Percentiles rank a stretch among this genome's conserved stretches.
Evolutionary conservation across 2,113 vertebrate genomes (phyloP).

Genomic region (Patagioenas fasciata): DNA sequence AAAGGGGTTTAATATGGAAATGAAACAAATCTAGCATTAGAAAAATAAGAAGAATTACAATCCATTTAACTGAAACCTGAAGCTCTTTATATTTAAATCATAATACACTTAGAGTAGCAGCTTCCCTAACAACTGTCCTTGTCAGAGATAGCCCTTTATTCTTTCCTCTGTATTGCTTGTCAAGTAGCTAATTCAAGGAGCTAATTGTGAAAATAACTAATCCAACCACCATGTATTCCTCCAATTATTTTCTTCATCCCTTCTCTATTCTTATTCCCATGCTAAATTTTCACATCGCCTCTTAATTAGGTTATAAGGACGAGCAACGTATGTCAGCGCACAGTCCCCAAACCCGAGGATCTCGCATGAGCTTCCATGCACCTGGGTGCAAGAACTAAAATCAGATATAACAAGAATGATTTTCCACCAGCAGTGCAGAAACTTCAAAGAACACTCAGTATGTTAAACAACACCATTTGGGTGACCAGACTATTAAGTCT

Average conservation of each 20-base stretch:
- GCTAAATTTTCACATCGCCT: neutral
- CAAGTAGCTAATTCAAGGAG: slow-evolving; percentile 45
- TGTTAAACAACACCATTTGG: neutral
- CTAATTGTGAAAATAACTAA: slow-evolving; percentile 56
- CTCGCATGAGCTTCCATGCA: neutral
- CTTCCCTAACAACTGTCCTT: slow-evolving; percentile 26
- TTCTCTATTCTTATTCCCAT: neutral
- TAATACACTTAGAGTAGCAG: slow-evolving; percentile 29
- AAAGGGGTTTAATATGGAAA: slow-evolving; percentile 30
- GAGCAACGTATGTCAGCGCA: fast-evolving
- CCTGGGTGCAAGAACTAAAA: neutral
- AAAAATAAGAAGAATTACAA: slow-evolving; percentile 38
- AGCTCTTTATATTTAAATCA: slow-evolving; percentile 17
- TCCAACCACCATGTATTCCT: neutral
- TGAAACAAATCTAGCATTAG: neutral
- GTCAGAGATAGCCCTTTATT: slow-evolving; percentile 40
- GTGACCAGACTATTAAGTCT: neutral
- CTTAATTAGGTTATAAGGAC: slow-evolving; percentile 6
- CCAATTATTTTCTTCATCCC: slow-evolving; percentile 4
- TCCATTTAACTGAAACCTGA: slow-evolving; percentile 54
- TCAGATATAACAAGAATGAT: neutral
- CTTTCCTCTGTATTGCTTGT: neutral
- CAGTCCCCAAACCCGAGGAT: neutral
- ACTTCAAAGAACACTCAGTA: neutral
- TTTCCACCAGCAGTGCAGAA: neutral